phyloP scores from a whole-genome alignment of 1,140 invertebrate species.

The Eurosta solidaginis region DNA sequence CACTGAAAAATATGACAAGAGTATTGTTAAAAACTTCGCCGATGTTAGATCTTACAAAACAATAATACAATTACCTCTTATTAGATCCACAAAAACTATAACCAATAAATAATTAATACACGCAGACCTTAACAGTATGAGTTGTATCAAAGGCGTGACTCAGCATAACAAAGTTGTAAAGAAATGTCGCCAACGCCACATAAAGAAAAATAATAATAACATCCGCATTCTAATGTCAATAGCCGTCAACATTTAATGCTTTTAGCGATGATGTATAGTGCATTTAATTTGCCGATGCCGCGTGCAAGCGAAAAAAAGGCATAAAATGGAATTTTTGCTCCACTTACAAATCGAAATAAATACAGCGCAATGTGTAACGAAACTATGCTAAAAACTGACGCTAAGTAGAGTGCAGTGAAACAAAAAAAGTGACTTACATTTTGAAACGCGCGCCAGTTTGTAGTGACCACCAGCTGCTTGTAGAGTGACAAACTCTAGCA shows the following conservation, averaged over 20 bases:
- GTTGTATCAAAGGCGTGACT: background rate
- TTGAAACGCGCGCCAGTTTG: background rate
- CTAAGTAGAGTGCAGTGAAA: constrained; percentile 1
- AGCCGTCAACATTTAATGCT: constrained; percentile 13
- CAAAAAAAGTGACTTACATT: background rate
- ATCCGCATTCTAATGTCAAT: constrained; percentile 5
- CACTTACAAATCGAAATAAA: constrained; percentile 3
- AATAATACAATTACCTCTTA: background rate
- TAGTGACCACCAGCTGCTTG: background rate
- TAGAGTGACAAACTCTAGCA: background rate
- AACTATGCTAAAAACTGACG: constrained; percentile 8
- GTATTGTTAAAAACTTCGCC: too few relatives aligned
- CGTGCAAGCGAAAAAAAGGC: background rate
- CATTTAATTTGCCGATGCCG: background rate
- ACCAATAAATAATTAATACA: background rate
- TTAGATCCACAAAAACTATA: background rate
- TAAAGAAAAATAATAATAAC: constrained; percentile 21
- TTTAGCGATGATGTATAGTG: background rate
- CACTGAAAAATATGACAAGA: too few relatives aligned
- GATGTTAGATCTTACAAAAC: too few relatives aligned
- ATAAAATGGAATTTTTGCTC: background rate
- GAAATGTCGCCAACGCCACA: background rate
- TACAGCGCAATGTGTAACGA: constrained; percentile 15
- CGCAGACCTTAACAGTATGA: background rate
- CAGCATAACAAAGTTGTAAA: background rate